phyloP scores from a whole-genome alignment of 2,113 vertebrate genomes.

The Chelonoidis abingdonii region DNA sequence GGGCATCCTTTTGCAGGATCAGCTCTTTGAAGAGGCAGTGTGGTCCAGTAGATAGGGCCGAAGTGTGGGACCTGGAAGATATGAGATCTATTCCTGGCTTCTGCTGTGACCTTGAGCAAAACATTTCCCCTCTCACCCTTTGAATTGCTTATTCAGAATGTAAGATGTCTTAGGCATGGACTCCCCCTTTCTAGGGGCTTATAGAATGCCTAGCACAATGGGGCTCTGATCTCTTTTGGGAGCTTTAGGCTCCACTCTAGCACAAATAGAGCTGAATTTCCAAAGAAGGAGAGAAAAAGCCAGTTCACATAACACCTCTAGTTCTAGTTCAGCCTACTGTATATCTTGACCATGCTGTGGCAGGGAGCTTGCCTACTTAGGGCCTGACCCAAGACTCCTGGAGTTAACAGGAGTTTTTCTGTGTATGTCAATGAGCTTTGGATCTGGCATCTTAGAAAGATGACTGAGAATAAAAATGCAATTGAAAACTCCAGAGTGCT shows the following conservation, averaged over 20 bases:
- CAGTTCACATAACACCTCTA: neutral
- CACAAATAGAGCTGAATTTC: neutral
- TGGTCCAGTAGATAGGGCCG: neutral
- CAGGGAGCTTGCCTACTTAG: neutral
- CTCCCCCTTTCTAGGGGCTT: neutral
- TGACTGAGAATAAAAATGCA: neutral
- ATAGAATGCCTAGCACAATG: neutral
- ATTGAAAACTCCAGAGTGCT: neutral
- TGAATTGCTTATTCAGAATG: neutral
- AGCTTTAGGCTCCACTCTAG: neutral
- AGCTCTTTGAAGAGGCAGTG: neutral
- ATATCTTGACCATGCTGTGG: neutral
- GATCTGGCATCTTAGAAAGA: neutral
- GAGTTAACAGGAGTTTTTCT: neutral
- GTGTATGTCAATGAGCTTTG: neutral
- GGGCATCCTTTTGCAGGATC: neutral
- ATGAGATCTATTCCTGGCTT: neutral
- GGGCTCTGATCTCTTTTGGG: neutral
- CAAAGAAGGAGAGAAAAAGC: neutral
- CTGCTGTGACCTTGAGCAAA: neutral
- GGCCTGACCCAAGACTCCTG: neutral
- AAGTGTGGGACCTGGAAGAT: neutral
- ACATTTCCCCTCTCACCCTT: neutral
- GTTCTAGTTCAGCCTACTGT: neutral
- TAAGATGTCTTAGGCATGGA: accelerated